These are phyloP conservation scores for Melanostoma scalare DNA, from an alignment of 2,888 invertebrate species.

Conservation along the genomic window DNA sequence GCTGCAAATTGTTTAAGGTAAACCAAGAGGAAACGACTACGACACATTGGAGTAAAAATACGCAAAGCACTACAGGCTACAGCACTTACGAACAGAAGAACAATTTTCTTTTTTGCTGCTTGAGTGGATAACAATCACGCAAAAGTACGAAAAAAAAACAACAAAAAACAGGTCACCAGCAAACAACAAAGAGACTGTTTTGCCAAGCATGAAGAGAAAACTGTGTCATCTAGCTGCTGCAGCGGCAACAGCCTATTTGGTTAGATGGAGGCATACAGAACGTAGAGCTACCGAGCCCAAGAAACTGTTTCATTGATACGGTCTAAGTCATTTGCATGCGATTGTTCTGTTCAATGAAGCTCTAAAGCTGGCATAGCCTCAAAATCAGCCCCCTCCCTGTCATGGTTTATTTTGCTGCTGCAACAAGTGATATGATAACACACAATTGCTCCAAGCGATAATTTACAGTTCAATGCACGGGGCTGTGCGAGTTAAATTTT, in stretches of 20 bases:
- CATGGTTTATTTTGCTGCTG: slow-evolving; percentile 21
- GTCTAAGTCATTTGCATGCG: slow-evolving; percentile 67
- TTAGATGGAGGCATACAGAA: slow-evolving; percentile 30
- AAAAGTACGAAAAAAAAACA: slow-evolving; percentile 17
- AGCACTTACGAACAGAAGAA: slow-evolving; percentile 6
- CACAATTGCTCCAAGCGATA: slow-evolving; percentile 24
- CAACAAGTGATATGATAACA: slow-evolving; percentile 71
- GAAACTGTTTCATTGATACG: slow-evolving; percentile 66
- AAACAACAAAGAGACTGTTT: slow-evolving; percentile 10
- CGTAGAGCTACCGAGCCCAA: slow-evolving; percentile 37
- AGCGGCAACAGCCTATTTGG: slow-evolving; percentile 17
- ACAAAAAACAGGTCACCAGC: slow-evolving; percentile 49
- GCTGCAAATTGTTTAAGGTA: too few relatives aligned
- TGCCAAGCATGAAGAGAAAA: slow-evolving; percentile 52
- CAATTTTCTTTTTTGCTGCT: slow-evolving; percentile 49
- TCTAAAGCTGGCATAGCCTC: slow-evolving; percentile 37
- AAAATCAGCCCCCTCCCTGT: neutral
- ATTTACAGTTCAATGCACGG: slow-evolving; percentile 69
- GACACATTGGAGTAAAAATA: too few relatives aligned
- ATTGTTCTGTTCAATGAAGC: slow-evolving; percentile 49
- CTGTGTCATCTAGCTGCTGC: slow-evolving; percentile 56
- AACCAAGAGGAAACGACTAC: too few relatives aligned
- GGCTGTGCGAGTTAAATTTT: slow-evolving; percentile 14
- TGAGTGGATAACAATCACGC: slow-evolving; percentile 56
- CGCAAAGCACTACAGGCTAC: neutral